Conservation (phyloP, 2,113 vertebrate species). For the Thinocorus orbignyianus region DNA sequence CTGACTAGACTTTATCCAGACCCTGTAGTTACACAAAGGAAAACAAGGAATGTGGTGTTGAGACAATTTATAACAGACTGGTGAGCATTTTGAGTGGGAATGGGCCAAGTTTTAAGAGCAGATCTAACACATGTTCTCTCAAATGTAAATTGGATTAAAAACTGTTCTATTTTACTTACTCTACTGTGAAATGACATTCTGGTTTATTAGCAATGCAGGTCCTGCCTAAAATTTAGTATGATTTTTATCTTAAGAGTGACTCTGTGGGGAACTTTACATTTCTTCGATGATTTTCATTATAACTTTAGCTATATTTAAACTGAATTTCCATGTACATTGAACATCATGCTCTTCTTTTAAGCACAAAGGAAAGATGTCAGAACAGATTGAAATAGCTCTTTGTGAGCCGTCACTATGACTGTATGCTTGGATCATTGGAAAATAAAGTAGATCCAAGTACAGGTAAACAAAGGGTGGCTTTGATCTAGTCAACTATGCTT, state of each 20-base stretch:
- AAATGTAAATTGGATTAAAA: slow-evolving; percentile 64
- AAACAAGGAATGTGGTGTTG: slow-evolving; percentile 11
- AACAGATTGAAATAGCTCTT: not conserved
- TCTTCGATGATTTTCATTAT: slow-evolving; percentile 28
- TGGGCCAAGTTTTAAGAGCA: slow-evolving; percentile 46
- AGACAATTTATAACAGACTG: slow-evolving; percentile 36
- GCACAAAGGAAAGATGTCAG: not conserved
- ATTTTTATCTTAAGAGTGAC: slow-evolving; percentile 38
- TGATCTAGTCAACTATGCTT: not conserved
- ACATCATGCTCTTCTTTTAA: slow-evolving; percentile 13
- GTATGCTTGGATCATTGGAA: not conserved
- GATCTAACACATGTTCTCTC: slow-evolving; percentile 31
- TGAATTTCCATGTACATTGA: slow-evolving; percentile 4
- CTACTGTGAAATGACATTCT: slow-evolving; percentile 36
- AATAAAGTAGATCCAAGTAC: not conserved
- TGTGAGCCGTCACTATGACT: not conserved
- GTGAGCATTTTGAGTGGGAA: slow-evolving; percentile 31
- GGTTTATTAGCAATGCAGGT: slow-evolving; percentile 52
- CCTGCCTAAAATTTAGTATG: slow-evolving; percentile 23
- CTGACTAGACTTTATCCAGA: slow-evolving; percentile 31
- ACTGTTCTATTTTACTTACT: slow-evolving; percentile 37
- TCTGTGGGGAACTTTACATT: slow-evolving; percentile 11
- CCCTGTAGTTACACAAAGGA: slow-evolving; percentile 4
- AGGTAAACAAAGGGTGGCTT: not conserved
- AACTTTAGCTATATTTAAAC: slow-evolving; percentile 47